Conservation (phyloP, 2,113 vertebrate genomes). For the Seriola rivoliana region DNA sequence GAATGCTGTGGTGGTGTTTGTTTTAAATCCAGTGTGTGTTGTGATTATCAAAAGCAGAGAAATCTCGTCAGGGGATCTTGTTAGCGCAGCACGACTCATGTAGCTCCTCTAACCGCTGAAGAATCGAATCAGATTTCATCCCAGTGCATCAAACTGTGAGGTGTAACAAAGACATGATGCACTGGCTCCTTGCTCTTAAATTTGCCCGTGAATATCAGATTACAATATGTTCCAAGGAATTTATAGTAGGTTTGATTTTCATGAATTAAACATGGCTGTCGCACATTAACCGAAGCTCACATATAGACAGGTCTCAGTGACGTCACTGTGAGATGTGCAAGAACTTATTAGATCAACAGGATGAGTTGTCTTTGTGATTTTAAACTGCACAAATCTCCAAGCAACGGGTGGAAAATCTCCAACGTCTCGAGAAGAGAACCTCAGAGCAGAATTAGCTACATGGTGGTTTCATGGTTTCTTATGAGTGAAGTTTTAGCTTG, state of each 20-base stretch:
- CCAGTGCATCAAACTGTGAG: conserved; percentile 26
- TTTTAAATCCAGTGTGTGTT: conserved; percentile 13
- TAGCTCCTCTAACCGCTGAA: conserved; percentile 2
- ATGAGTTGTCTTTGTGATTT: no score
- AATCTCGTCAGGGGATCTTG: conserved; percentile 41
- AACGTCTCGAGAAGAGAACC: not conserved
- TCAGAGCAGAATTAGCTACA: no score
- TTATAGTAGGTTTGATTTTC: not conserved
- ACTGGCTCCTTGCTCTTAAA: not conserved
- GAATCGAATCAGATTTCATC: conserved; percentile 21
- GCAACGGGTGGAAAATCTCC: not conserved
- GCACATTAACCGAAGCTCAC: no score
- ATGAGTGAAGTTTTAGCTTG: no score
- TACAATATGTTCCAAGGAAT: not conserved
- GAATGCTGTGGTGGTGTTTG: not conserved
- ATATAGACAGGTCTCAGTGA: not conserved
- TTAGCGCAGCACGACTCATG: conserved; percentile 26
- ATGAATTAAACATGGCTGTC: conserved; percentile 7
- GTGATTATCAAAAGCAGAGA: conserved; percentile 7
- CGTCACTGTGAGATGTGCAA: not conserved
- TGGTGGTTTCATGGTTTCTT: no score
- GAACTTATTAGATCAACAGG: no score
- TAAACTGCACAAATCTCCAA: not conserved
- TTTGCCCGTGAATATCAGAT: not conserved
- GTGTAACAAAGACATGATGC: not conserved